These are phyloP conservation scores for Cephonodes hylas DNA, from an alignment of 2,888 invertebrate genomes.

Conservation along the genomic window DNA sequence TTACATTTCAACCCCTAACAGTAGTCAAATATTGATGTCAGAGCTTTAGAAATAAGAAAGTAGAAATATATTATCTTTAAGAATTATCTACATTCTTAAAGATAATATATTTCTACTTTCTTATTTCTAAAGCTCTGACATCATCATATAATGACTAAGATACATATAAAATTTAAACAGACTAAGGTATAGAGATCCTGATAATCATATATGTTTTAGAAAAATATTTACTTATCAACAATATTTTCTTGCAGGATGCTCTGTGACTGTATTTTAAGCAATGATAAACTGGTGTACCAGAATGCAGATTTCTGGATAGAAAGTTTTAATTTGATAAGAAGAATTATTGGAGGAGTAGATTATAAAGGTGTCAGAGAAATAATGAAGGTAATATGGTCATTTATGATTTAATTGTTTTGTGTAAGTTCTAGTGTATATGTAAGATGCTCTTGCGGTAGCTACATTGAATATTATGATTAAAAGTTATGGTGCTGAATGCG, in stretches of 20 bases:
- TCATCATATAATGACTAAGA: too few species aligned
- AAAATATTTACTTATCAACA: constrained; percentile 15
- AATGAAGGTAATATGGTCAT: constrained; percentile 85
- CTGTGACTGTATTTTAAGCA: constrained; percentile 92
- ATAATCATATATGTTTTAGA: too few species aligned
- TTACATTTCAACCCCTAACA: too few species aligned
- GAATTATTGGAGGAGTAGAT: constrained; percentile 94
- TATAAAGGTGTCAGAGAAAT: constrained; percentile 97
- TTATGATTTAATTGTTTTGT: neutral
- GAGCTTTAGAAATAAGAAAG: too few species aligned
- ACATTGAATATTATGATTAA: neutral
- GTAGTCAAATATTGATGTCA: too few species aligned
- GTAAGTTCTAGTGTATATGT: neutral
- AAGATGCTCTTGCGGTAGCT: neutral
- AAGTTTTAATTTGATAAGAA: constrained; percentile 90
- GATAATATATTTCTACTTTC: too few species aligned
- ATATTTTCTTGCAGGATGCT: constrained; percentile 82
- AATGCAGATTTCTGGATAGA: constrained; percentile 95
- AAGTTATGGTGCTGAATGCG: neutral
- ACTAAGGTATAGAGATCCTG: too few species aligned
- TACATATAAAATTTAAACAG: too few species aligned
- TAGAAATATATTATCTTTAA: too few species aligned
- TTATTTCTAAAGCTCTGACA: too few species aligned
- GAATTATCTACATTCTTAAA: too few species aligned
- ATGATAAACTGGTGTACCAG: constrained; percentile 90